Evolutionary conservation across 2,888 invertebrate genomes (phyloP).

Genomic region (Caenorhabditis sp.): DNA sequence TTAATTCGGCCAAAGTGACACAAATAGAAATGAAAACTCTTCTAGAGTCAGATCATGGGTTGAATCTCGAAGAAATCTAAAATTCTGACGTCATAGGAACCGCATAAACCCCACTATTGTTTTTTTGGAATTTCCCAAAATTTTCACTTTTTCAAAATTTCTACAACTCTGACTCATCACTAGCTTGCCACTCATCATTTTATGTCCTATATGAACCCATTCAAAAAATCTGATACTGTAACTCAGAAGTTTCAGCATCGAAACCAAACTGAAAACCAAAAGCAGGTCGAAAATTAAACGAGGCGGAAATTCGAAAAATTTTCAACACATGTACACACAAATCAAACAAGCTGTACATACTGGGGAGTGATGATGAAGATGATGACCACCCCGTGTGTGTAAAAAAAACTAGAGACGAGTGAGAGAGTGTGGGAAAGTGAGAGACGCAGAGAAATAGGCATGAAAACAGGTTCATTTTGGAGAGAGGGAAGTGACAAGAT

Average conservation of each 20-base stretch:
- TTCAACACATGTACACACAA: slow-evolving; percentile 3
- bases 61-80: too few species aligned
- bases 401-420: not conserved
- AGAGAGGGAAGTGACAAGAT: slow-evolving; percentile 11
- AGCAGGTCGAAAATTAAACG: slow-evolving; percentile 9
- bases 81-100: too few species aligned
- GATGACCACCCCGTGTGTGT: slow-evolving; percentile 15
- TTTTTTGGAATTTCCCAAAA: too few species aligned
- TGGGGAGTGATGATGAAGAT: not conserved
- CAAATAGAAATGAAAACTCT: too few species aligned
- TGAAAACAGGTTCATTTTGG: slow-evolving; percentile 36
- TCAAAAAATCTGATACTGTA: too few species aligned
- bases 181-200: not conserved
- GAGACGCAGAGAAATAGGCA: slow-evolving; percentile 30
- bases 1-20: too few species aligned
- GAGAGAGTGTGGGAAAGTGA: slow-evolving; percentile 14
- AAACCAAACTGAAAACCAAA: not conserved
- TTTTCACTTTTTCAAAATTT: not conserved
- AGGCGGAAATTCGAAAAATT: not conserved
- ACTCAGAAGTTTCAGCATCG: too few species aligned
- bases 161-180: too few species aligned
- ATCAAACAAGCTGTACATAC: slow-evolving; percentile 6
- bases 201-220: too few species aligned
- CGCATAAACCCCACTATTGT: too few species aligned
- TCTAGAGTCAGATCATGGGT: too few species aligned